Evolutionary conservation across 2,888 invertebrate species (phyloP), one percentile per base, ranked within the genome.

Genomic region (Tetramorium bicarinatum): DNA sequence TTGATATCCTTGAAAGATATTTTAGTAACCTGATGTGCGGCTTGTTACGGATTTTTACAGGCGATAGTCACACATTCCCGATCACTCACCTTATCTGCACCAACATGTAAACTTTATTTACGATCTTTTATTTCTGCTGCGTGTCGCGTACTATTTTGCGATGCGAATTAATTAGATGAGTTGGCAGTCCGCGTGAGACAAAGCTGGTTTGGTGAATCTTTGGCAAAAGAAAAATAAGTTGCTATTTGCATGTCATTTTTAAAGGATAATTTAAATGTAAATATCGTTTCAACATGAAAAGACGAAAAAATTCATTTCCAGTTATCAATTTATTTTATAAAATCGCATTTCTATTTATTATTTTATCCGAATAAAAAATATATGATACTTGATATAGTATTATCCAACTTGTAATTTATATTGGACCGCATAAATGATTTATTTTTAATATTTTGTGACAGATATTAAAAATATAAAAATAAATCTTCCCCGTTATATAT

Each of bases 101-200:
- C n/a, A 21, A 34, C 66, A 29, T 41, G 25, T 64, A 25, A 44
- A 49, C 15, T 21, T 62, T 3, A 11, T 76, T 76, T 49, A 15
- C 15, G 13, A 18, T 25, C 29, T 21, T 64, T 76, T 52, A 64
- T 64, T 76, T 52, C 13, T 49, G 3, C 15, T n/a, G 52, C 6
- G 6, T 25, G 38, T 38, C 44, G 15, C 49, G 18, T 52, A 76
- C 38, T 76, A 52, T 41, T 25, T 76, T 25, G 44, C 13, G 69
- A 29, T 54, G 56, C 8, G 18, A 34, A 47, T 61, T 80, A 80
- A 80, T 80, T 59, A 71, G 34, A 21, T 34, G 8, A 80, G 13
- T 54, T n/a, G 66, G 11, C 15, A 21, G 38, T 41, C 38, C 11
- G 41, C 25, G 13, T n/a, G 11, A 15, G 9, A 41, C 47, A 56